Percentiles rank a stretch among this genome's conserved stretches.
phyloP scores from a whole-genome alignment of 2,113 vertebrate species.

The Ramphastos sulfuratus region DNA sequence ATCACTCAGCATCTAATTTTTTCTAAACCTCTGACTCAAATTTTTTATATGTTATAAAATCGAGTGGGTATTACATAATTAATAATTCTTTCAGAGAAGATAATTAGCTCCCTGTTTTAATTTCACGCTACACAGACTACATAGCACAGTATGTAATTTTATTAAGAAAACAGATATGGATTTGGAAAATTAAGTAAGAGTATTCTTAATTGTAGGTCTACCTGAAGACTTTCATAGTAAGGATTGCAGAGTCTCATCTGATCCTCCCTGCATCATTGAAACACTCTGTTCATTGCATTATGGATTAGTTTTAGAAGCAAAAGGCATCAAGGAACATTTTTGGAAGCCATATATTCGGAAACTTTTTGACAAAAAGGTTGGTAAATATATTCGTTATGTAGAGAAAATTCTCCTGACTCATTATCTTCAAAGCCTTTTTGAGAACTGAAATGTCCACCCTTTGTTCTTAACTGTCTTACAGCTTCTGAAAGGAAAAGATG shows the following conservation, averaged over 20 bases:
- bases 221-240: conserved; percentile 87
- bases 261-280: conserved; percentile 89
- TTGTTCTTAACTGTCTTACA: conserved; percentile 64
- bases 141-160: background rate
- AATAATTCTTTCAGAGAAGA: background rate
- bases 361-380: conserved; percentile 92
- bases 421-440: background rate
- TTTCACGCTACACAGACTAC: background rate
- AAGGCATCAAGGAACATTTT: conserved; percentile 95
- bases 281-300: conserved; percentile 89
- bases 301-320: conserved; percentile 92
- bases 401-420: background rate
- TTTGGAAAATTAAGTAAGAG: background rate
- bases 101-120: background rate
- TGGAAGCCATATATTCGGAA: conserved; percentile 95
- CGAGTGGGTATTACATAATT: background rate
- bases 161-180: background rate
- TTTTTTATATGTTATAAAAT: background rate
- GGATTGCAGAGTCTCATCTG: conserved; percentile 81
- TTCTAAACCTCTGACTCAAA: background rate
- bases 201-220: conserved; percentile 75
- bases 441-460: background rate
- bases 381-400: background rate
- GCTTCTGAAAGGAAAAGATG: conserved; percentile 92
- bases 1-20: background rate